phyloP scores from a whole-genome alignment of 2,797 vertebrate species.

The Sebastiscus tertius region DNA sequence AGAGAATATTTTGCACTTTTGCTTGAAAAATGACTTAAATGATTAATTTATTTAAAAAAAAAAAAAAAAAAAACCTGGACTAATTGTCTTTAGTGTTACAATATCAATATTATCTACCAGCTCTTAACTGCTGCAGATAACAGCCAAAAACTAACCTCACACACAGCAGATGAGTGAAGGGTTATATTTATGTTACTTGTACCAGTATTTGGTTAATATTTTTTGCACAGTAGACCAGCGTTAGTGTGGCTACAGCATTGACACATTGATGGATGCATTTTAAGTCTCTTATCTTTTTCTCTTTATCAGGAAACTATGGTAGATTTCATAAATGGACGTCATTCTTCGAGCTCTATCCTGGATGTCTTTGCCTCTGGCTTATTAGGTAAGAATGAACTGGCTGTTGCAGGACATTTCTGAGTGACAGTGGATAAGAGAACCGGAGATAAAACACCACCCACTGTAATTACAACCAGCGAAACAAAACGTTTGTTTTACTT shows the following conservation, averaged over 20 bases:
- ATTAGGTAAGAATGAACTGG: slow-evolving; percentile 56
- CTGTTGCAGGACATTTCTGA: not conserved
- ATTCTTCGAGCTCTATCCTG: not conserved
- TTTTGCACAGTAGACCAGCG: not conserved
- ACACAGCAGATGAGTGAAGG: not conserved
- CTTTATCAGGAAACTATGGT: slow-evolving; percentile 66
- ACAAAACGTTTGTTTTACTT: not conserved
- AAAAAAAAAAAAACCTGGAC: not conserved
- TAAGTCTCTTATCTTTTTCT: not conserved
- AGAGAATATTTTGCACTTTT: accelerated
- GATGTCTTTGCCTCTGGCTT: slow-evolving; percentile 29
- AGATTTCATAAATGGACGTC: slow-evolving; percentile 46
- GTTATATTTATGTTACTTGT: not conserved
- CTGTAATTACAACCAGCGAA: not conserved
- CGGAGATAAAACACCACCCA: not conserved
- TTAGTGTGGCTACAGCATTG: not conserved
- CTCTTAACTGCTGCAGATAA: not conserved
- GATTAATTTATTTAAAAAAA: not conserved
- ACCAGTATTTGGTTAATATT: not conserved
- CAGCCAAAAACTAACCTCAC: not conserved
- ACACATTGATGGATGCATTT: not conserved
- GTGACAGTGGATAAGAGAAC: not conserved
- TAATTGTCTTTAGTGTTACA: not conserved
- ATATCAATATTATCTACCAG: not conserved
- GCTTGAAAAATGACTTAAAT: not conserved